Conservation (phyloP, 2,888 invertebrate species). For the Neoaliturus tenellus region DNA sequence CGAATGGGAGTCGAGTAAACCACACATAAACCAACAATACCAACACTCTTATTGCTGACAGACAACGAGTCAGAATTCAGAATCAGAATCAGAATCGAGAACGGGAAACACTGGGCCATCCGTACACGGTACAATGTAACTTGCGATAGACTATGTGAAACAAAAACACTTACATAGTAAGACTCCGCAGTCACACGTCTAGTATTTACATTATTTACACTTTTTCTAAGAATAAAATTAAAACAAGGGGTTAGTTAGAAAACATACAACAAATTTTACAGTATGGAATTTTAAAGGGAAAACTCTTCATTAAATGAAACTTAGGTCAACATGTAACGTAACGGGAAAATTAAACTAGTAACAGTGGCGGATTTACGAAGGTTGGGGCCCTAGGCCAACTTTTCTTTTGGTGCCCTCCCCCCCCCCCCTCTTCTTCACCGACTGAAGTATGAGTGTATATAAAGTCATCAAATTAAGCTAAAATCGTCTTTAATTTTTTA, state of each 20-base stretch:
- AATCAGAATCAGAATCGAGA: constrained; percentile 48
- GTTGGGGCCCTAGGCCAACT: too few species aligned
- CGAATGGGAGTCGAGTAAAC: constrained; percentile 11
- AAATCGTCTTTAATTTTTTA: too few species aligned
- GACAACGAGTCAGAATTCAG: constrained; percentile 43
- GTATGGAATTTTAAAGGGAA: too few species aligned
- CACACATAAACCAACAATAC: constrained; percentile 4
- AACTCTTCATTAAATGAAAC: too few species aligned
- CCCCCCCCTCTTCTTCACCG: too few species aligned
- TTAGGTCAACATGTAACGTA: too few species aligned
- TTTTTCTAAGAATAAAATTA: not conserved
- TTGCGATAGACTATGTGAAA: constrained; percentile 24
- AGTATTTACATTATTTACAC: constrained; percentile 48
- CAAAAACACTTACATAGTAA: not conserved
- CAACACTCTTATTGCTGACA: constrained; percentile 40
- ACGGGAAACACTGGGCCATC: not conserved
- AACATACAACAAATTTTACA: too few species aligned
- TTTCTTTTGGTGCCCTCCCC: too few species aligned
- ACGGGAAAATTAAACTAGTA: too few species aligned
- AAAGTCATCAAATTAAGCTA: too few species aligned
- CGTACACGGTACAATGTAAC: not conserved
- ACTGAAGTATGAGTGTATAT: too few species aligned
- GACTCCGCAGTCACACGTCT: not conserved
- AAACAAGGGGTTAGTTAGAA: not conserved
- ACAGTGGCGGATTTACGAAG: too few species aligned